phyloP scores from a whole-genome alignment of 2,797 vertebrate genomes.

The Eleutherodactylus coqui region DNA sequence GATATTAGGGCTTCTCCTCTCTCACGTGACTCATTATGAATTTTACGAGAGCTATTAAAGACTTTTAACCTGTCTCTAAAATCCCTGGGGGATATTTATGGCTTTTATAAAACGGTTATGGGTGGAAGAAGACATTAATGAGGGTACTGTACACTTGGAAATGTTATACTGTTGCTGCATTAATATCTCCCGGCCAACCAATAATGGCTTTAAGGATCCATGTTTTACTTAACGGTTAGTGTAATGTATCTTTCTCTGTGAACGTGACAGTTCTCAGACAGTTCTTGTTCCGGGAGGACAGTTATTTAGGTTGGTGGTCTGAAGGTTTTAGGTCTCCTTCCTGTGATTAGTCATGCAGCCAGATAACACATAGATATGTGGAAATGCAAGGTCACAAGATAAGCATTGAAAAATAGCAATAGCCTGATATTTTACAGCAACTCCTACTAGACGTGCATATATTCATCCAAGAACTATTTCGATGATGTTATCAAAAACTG shows the following conservation, averaged over 20 bases:
- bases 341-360: constrained; percentile 6
- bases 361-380: background rate
- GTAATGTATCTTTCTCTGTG: constrained; percentile 19
- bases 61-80: constrained; percentile 62
- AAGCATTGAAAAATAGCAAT: background rate
- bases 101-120: constrained; percentile 65
- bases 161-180: constrained; percentile 60
- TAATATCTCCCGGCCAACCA: constrained; percentile 50
- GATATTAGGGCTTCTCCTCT: constrained; percentile 69
- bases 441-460: background rate
- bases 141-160: constrained; percentile 60
- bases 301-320: constrained; percentile 35
- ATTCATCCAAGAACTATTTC: background rate
- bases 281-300: constrained; percentile 23
- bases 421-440: background rate
- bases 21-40: constrained; percentile 68
- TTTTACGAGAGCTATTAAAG: constrained; percentile 70
- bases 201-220: constrained; percentile 45
- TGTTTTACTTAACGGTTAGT: constrained; percentile 62
- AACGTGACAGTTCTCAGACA: constrained; percentile 31
- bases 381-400: constrained; percentile 28
- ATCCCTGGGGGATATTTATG: constrained; percentile 72
- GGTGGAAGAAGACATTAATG: constrained; percentile 66
- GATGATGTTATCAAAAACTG: background rate
- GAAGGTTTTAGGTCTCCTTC: background rate